These are phyloP conservation scores for Pomatostomus ruficeps DNA, from an alignment of 2,113 vertebrate genomes.

Conservation along the genomic window DNA sequence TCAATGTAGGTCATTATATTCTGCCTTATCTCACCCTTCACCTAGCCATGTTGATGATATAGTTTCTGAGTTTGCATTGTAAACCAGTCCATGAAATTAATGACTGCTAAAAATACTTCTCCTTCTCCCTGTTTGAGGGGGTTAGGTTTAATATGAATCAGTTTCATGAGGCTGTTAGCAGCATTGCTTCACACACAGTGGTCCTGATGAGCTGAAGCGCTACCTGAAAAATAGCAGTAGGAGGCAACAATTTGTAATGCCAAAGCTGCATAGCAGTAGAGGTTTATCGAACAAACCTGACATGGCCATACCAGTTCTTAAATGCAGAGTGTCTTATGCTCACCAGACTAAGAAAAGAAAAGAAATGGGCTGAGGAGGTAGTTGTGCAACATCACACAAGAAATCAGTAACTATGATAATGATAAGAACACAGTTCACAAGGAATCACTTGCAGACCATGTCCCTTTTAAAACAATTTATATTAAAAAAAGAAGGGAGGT, in stretches of 20 bases:
- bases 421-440: neutral
- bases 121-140: neutral
- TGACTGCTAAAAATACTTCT: neutral
- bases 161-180: neutral
- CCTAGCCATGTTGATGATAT: neutral
- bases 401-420: neutral
- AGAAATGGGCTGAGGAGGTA: neutral
- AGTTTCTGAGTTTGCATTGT: neutral
- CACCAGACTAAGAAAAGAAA: neutral
- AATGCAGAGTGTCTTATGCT: neutral
- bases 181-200: neutral
- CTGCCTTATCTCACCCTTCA: neutral
- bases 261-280: neutral
- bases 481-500: neutral
- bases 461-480: neutral
- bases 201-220: neutral
- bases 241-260: neutral
- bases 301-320: neutral
- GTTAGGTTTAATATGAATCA: neutral
- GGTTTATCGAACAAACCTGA: neutral
- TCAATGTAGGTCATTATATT: neutral
- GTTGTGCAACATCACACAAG: neutral
- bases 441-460: neutral
- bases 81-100: neutral
- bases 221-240: neutral